phyloP scores from a whole-genome alignment of 1,140 invertebrate genomes.

The Platyscapa corneri region DNA sequence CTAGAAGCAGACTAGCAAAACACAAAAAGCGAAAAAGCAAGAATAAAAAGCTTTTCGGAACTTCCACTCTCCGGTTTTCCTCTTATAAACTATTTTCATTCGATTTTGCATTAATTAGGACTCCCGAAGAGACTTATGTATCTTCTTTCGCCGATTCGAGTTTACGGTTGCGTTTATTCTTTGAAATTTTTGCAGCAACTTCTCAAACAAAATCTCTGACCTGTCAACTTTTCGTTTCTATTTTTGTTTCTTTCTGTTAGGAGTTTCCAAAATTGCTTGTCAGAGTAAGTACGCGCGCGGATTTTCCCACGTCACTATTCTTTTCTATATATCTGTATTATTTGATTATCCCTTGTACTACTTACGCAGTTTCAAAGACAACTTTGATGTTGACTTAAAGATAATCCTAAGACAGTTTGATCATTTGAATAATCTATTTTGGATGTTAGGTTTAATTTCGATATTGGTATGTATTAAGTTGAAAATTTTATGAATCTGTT shows the following conservation, averaged over 20 bases:
- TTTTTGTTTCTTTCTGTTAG: not conserved
- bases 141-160: not conserved
- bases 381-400: too few relatives aligned
- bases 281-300: too few relatives aligned
- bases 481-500: too few relatives aligned
- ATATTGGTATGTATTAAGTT: too few relatives aligned
- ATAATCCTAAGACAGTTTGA: too few relatives aligned
- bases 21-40: not conserved
- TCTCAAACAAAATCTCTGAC: not conserved
- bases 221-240: not conserved
- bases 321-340: too few relatives aligned
- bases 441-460: too few relatives aligned
- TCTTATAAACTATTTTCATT: slow-evolving; percentile 20
- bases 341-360: too few relatives aligned
- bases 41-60: not conserved
- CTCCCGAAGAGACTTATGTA: not conserved
- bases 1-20: not conserved
- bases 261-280: not conserved
- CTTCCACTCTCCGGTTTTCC: not conserved
- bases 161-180: not conserved
- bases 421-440: too few relatives aligned
- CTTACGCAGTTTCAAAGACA: too few relatives aligned
- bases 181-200: not conserved
- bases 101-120: slow-evolving; percentile 10
- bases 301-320: too few relatives aligned